phyloP scores from a whole-genome alignment of 2,797 vertebrate species.

The Dermochelys coriacea region DNA sequence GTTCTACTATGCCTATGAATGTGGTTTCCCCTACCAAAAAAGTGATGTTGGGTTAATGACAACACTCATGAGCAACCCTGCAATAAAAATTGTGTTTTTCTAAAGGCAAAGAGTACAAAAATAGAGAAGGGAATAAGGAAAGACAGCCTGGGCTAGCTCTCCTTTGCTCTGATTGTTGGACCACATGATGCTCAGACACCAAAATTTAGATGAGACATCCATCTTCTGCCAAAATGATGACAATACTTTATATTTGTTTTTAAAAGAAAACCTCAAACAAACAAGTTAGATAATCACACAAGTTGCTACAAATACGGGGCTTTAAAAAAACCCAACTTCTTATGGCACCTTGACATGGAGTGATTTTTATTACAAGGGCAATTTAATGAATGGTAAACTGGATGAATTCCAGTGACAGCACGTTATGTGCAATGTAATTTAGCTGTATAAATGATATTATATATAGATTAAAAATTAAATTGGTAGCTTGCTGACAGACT shows the following conservation, averaged over 20 bases:
- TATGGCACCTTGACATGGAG: conserved; percentile 60
- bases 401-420: conserved; percentile 55
- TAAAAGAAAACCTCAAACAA: conserved; percentile 42
- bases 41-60: neutral
- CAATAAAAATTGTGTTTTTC: neutral
- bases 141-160: neutral
- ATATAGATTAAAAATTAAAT: conserved; percentile 56
- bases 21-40: neutral
- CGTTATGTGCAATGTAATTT: conserved; percentile 15
- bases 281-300: neutral
- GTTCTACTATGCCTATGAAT: neutral
- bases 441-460: conserved; percentile 57
- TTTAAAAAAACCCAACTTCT: conserved; percentile 43
- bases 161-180: neutral
- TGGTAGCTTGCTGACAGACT: conserved; percentile 49
- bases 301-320: conserved; percentile 55
- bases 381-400: conserved; percentile 71
- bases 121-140: neutral
- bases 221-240: neutral
- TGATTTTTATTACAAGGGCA: conserved; percentile 70
- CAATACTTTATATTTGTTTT: conserved; percentile 36
- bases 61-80: neutral
- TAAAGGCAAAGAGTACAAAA: neutral
- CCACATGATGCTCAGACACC: neutral
- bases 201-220: neutral